Conservation (phyloP, 2,888 invertebrate species). For the Drosophila neonasuta region DNA sequence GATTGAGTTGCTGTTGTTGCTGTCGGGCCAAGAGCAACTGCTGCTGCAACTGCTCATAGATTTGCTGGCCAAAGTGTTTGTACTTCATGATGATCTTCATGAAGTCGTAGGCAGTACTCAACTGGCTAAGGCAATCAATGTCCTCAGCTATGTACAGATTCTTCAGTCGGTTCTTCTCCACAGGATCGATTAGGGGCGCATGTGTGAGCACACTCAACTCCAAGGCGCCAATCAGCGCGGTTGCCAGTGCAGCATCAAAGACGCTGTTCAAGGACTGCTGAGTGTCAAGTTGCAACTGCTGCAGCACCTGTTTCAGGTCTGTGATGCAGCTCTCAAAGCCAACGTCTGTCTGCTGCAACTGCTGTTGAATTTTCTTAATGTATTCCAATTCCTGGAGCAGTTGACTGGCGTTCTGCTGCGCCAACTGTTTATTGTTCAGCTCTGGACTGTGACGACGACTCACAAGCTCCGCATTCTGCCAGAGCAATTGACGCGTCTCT, state of each 20-base stretch:
- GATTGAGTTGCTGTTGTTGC: conserved; percentile 72
- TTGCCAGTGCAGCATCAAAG: conserved; percentile 63
- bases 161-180: conserved; percentile 89
- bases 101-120: conserved; percentile 84
- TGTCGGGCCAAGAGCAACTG: conserved; percentile 53
- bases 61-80: conserved; percentile 77
- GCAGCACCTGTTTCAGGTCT: conserved; percentile 55
- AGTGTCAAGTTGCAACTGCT: conserved; percentile 19
- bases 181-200: conserved; percentile 90
- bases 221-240: conserved; percentile 83
- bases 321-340: conserved; percentile 45
- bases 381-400: conserved; percentile 75
- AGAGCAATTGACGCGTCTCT: conserved; percentile 83
- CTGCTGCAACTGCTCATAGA: conserved; percentile 62
- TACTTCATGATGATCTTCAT: conserved; percentile 80
- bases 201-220: conserved; percentile 85
- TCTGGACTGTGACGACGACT: conserved; percentile 44
- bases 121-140: conserved; percentile 84
- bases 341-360: conserved; percentile 15
- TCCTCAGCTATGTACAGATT: conserved; percentile 88
- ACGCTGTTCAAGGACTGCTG: conserved; percentile 26
- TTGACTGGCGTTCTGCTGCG: conserved; percentile 58
- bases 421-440: conserved; percentile 61
- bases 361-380: conserved; percentile 37
- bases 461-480: conserved; percentile 82